Percentiles rank a stretch among this genome's conserved stretches.
Evolutionary conservation across 2,797 vertebrate species (phyloP).

Genomic region (Gymnodraco acuticeps): DNA sequence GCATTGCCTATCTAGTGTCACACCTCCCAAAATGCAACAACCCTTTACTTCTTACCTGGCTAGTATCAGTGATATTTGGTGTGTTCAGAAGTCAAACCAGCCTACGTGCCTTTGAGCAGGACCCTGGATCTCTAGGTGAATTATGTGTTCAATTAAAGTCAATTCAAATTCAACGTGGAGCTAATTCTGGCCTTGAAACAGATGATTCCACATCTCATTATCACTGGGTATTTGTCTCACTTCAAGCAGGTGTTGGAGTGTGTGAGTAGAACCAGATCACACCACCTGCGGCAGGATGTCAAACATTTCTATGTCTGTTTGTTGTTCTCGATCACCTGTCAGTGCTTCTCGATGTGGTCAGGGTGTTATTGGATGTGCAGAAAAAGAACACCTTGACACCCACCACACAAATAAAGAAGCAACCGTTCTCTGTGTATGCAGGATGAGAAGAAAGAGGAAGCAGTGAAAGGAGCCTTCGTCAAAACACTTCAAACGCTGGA

Average conservation of each 20-base stretch:
- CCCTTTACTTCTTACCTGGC: too few species aligned
- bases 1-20: too few species aligned
- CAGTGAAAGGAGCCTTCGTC: not conserved
- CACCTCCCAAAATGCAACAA: too few species aligned
- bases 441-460: constrained; percentile 37
- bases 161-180: not conserved
- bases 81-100: too few species aligned
- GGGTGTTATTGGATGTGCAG: not conserved
- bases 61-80: too few species aligned
- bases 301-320: constrained; percentile 14
- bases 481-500: not conserved
- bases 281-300: not conserved
- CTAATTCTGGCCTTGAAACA: too few species aligned
- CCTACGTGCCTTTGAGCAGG: too few species aligned
- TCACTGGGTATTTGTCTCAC: not conserved
- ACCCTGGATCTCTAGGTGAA: too few species aligned
- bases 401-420: not conserved
- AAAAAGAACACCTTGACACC: not conserved
- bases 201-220: too few species aligned
- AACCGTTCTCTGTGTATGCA: not conserved
- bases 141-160: too few species aligned
- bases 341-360: not conserved
- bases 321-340: not conserved
- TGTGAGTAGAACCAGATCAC: not conserved
- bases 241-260: not conserved